Evolutionary conservation across 2,797 vertebrate species (phyloP).

Genomic region (Rhinichthys osculus): DNA sequence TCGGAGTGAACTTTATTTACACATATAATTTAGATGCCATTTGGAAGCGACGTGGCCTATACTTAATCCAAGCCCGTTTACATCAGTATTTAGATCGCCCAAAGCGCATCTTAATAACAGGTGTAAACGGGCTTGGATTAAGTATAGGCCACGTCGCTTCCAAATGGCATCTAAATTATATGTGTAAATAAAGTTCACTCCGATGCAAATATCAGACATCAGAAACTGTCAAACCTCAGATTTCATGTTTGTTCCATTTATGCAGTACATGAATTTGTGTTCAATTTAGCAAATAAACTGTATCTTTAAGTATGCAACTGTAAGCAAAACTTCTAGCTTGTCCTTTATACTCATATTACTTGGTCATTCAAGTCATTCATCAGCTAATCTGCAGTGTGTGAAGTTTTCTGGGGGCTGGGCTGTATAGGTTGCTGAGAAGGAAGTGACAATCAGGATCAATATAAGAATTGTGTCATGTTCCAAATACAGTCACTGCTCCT

Average conservation of each 20-base stretch:
- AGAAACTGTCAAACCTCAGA: background rate
- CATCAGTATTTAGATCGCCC: too few relatives aligned
- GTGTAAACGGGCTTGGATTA: conserved; percentile 42
- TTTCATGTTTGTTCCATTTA: background rate
- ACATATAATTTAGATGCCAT: too few relatives aligned
- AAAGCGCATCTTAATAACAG: too few relatives aligned
- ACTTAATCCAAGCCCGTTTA: too few relatives aligned
- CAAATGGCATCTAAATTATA: conserved; percentile 47
- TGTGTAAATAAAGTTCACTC: conserved; percentile 21
- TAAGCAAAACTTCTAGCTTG: background rate
- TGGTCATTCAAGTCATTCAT: background rate
- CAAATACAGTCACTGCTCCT: background rate
- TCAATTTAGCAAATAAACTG: background rate
- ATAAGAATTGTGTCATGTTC: conserved; percentile 20
- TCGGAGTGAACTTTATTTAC: too few relatives aligned
- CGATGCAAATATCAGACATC: background rate
- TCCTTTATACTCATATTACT: background rate
- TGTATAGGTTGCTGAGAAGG: background rate
- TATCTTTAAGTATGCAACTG: background rate
- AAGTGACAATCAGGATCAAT: background rate
- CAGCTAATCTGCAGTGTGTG: background rate
- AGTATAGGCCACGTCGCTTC: conserved; percentile 41
- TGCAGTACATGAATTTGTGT: background rate
- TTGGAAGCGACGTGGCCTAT: too few relatives aligned
- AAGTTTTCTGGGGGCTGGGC: background rate